phyloP scores from a whole-genome alignment of 2,113 vertebrate species.

The Chionis minor region DNA sequence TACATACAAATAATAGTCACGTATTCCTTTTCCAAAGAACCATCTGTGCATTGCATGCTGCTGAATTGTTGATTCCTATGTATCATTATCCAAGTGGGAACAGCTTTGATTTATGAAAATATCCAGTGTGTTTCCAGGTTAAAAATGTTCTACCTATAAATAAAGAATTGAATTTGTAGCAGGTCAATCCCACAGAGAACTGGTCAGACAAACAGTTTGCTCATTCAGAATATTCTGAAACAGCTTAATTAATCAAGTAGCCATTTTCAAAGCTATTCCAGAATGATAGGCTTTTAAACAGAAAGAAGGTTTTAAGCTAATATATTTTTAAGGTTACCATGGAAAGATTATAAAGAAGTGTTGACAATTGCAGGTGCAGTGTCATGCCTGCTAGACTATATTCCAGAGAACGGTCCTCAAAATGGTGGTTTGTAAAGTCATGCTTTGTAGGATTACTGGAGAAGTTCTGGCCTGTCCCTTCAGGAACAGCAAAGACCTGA shows the following conservation, averaged over 20 bases:
- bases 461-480: neutral
- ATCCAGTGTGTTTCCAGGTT: neutral
- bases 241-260: neutral
- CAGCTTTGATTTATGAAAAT: neutral
- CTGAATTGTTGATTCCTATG: neutral
- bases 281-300: neutral
- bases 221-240: neutral
- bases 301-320: neutral
- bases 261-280: neutral
- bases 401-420: neutral
- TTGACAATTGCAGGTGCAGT: neutral
- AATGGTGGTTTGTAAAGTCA: neutral
- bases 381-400: neutral
- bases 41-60: neutral
- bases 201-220: neutral
- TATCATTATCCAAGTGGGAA: neutral
- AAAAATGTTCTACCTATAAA: neutral
- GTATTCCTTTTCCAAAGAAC: neutral
- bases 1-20: neutral
- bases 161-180: neutral
- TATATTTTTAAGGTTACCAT: neutral
- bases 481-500: neutral
- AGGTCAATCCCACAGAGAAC: neutral
- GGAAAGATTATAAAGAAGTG: neutral
- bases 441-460: neutral